Percentiles rank a stretch among this genome's conserved stretches.
phyloP scores from a whole-genome alignment of 2,888 invertebrate species.

The Plusia festucae region DNA sequence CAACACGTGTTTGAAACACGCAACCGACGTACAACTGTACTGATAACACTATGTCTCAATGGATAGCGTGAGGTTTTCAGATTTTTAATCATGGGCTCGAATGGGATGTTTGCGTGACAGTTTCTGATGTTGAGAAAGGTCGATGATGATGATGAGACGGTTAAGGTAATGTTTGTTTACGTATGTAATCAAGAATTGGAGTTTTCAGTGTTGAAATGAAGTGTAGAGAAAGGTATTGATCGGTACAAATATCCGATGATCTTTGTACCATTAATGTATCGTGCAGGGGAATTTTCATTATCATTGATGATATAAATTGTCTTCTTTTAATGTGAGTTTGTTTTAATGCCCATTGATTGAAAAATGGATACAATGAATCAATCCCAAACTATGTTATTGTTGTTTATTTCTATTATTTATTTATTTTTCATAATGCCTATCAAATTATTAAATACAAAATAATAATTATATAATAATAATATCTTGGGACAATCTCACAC shows the following conservation, averaged over 20 bases:
- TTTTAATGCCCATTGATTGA: too few species aligned
- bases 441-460: too few species aligned
- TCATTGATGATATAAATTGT: too few species aligned
- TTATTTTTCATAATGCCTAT: too few species aligned
- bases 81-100: slow-evolving; percentile 79
- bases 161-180: slow-evolving; percentile 27
- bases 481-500: too few species aligned
- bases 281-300: too few species aligned
- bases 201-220: neutral
- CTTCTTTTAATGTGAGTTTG: too few species aligned
- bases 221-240: neutral
- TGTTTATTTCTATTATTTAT: too few species aligned
- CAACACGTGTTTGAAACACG: slow-evolving; percentile 81
- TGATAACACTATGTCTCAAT: slow-evolving; percentile 84
- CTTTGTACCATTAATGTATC: neutral
- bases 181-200: slow-evolving; percentile 32
- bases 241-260: neutral
- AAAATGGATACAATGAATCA: too few species aligned
- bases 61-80: slow-evolving; percentile 83
- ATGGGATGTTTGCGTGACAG: slow-evolving; percentile 79
- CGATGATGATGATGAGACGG: slow-evolving; percentile 52
- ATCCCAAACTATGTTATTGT: too few species aligned
- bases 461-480: too few species aligned
- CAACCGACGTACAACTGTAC: slow-evolving; percentile 71
- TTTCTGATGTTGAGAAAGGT: slow-evolving; percentile 66